These are phyloP conservation scores for Myopa testacea DNA, from an alignment of 2,888 invertebrate genomes.

Conservation along the genomic window DNA sequence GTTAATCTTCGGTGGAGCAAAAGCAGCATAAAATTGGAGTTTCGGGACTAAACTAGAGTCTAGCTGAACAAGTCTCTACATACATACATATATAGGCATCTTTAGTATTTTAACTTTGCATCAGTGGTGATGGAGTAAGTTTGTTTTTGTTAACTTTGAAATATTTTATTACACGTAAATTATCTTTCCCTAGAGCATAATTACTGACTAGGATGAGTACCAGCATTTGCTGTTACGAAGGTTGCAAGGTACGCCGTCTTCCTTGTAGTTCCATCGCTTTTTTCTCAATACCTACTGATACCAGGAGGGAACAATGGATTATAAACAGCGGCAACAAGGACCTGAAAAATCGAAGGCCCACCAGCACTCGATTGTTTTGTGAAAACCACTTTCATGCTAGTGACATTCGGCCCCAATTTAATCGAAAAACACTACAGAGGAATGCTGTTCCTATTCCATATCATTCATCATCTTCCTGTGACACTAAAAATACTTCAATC, in stretches of 20 bases:
- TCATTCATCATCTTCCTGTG: not conserved
- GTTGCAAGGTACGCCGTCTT: constrained; percentile 41
- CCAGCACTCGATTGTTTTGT: constrained; percentile 49
- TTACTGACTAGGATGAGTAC: constrained; percentile 20
- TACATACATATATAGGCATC: too few species aligned
- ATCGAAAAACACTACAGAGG: constrained; percentile 49
- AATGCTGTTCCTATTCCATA: constrained; percentile 49
- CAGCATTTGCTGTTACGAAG: constrained; percentile 48
- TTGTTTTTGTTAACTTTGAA: not conserved
- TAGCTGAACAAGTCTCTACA: not conserved
- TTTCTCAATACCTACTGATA: constrained; percentile 52
- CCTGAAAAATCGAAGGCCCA: constrained; percentile 43
- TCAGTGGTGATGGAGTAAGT: not conserved
- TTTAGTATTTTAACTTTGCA: not conserved
- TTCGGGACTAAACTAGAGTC: not conserved
- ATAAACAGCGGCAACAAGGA: constrained; percentile 54
- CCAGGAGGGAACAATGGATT: constrained; percentile 53
- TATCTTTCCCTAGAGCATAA: too few species aligned
- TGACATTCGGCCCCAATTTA: constrained; percentile 50
- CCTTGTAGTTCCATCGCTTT: constrained; percentile 50
- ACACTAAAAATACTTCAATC: not conserved
- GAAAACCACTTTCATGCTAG: constrained; percentile 53
- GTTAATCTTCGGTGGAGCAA: too few species aligned
- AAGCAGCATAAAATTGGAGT: not conserved
- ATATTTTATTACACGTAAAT: not conserved